A percentile compares a stretch with the other conserved stretches of the same genome.
phyloP scores from a whole-genome alignment of 35 echinoderm and acorn worm species.

The Ophiothrix spiculata region DNA sequence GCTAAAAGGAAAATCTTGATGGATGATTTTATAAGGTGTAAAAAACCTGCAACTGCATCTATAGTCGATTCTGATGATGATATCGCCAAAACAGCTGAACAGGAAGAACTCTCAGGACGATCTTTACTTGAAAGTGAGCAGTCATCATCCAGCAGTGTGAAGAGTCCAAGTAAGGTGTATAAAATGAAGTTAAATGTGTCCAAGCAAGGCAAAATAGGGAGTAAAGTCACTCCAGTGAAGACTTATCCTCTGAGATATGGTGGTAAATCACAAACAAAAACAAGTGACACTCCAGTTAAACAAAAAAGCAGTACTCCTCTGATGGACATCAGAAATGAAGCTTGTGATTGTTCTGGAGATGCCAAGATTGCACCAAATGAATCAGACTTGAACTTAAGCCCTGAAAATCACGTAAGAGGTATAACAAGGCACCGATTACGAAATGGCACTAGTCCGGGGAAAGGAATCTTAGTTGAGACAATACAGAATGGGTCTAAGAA shows the following conservation, averaged over 20 bases:
- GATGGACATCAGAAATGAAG: too few relatives aligned
- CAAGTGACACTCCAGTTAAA: too few relatives aligned
- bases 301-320: too few relatives aligned
- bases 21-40: background rate
- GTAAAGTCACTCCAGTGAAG: background rate
- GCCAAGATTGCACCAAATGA: background rate
- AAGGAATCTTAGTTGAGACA: constrained; percentile 2
- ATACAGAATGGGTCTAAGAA: background rate
- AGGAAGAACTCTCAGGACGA: background rate
- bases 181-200: background rate
- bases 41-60: background rate
- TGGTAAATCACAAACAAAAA: background rate
- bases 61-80: background rate
- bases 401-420: background rate
- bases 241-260: too few relatives aligned
- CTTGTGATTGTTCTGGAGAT: background rate
- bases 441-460: background rate
- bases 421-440: background rate
- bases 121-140: background rate
- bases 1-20: constrained; percentile 1
- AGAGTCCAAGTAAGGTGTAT: background rate
- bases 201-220: background rate
- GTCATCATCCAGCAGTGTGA: background rate
- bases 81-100: background rate
- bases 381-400: background rate